phyloP scores from a whole-genome alignment of 2,888 invertebrate species.

The Aporophyla nigra region DNA sequence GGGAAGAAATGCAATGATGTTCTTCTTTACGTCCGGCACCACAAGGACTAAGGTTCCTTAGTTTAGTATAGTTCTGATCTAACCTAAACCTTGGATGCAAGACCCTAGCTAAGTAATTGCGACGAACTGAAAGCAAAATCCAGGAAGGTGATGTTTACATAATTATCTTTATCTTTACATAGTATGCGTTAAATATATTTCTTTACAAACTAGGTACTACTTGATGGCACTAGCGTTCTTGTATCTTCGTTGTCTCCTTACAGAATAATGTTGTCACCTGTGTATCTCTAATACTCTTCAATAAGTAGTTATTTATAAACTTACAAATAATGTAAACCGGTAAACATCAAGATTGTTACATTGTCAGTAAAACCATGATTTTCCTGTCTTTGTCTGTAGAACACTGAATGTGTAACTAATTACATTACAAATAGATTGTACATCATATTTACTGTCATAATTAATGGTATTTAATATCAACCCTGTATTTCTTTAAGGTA shows the following conservation, averaged over 20 bases:
- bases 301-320: slow-evolving; percentile 29
- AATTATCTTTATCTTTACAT: no score
- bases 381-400: slow-evolving; percentile 43
- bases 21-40: no score
- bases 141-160: no score
- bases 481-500: no score
- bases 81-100: no score
- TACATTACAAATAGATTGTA: neutral
- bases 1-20: no score
- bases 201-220: neutral
- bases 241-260: neutral
- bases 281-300: neutral
- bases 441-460: neutral
- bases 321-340: neutral
- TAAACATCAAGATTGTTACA: slow-evolving; percentile 41
- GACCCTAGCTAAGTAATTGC: no score
- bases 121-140: no score
- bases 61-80: no score
- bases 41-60: no score
- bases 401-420: slow-evolving; percentile 7
- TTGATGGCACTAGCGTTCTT: no score
- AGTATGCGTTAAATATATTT: no score
- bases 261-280: neutral
- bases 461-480: neutral
- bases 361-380: slow-evolving; percentile 32